phyloP scores from a whole-genome alignment of 2,113 vertebrate genomes.

The Dipodomys ordii region DNA sequence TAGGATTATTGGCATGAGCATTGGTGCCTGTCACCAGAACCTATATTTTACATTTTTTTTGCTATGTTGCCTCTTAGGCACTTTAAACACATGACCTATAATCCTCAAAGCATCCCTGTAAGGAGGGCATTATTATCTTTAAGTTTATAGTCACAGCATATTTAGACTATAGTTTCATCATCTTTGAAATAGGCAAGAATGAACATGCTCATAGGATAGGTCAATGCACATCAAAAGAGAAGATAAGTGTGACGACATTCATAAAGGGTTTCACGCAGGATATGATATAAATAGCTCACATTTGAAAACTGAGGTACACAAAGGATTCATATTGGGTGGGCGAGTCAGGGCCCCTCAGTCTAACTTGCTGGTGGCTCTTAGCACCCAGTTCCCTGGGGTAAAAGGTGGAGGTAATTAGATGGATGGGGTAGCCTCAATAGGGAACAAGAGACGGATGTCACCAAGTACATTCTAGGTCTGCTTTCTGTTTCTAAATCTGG shows the following conservation, averaged over 20 bases:
- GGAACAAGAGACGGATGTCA: not conserved
- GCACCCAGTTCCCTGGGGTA: not conserved
- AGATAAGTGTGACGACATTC: not conserved
- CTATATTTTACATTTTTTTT: not conserved
- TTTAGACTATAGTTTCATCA: not conserved
- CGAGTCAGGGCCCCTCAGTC: not conserved
- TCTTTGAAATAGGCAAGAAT: not conserved
- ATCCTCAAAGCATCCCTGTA: not conserved
- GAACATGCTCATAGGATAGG: not conserved
- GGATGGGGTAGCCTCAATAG: not conserved
- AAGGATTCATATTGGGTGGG: not conserved
- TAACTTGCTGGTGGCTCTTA: not conserved
- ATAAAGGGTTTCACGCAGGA: not conserved
- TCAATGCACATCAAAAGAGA: not conserved
- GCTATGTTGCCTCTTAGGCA: not conserved
- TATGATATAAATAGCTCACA: rapidly evolving
- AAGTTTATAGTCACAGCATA: not conserved
- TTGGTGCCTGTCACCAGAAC: not conserved
- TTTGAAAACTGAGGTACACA: not conserved
- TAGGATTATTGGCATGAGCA: too few relatives aligned
- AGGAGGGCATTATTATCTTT: not conserved
- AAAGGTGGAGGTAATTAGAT: not conserved
- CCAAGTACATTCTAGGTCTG: not conserved
- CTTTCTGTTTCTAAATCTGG: constrained; percentile 27
- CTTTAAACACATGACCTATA: not conserved